A percentile compares a stretch with the other conserved stretches of the same genome.
Evolutionary conservation across 2,888 invertebrate genomes (phyloP).

Genomic region (Cheiracanthium punctorium): DNA sequence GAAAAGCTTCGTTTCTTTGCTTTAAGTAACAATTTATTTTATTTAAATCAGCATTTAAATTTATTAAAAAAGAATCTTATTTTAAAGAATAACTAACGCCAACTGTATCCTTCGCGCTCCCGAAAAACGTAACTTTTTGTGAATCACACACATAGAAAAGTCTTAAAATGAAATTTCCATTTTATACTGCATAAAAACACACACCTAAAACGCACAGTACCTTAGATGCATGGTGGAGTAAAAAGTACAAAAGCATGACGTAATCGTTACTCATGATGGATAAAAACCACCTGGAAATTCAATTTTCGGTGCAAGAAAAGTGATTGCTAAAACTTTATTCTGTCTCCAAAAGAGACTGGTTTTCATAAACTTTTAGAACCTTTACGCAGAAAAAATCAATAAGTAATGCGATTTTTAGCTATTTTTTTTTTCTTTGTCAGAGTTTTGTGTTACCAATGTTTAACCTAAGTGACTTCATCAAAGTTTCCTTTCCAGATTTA

Average conservation of each 20-base stretch:
- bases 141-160: conserved; percentile 14
- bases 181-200: conserved; percentile 39
- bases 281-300: conserved; percentile 67
- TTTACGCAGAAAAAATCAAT: conserved; percentile 60
- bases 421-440: conserved; percentile 32
- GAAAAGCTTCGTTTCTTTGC: too few species aligned
- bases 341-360: conserved; percentile 65
- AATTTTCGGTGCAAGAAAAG: conserved; percentile 61
- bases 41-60: too few species aligned
- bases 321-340: conserved; percentile 66
- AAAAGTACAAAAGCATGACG: conserved; percentile 34
- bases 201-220: conserved; percentile 35
- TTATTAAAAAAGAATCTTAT: too few species aligned
- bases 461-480: conserved; percentile 59
- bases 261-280: conserved; percentile 61
- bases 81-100: too few species aligned
- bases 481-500: conserved; percentile 44
- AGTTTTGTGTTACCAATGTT: conserved; percentile 19
- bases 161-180: conserved; percentile 39
- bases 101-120: too few species aligned
- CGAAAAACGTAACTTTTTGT: too few species aligned
- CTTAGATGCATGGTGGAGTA: conserved; percentile 26
- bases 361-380: conserved; percentile 62
- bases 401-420: conserved; percentile 66
- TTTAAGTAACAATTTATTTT: too few species aligned